Evolutionary conservation across 1,140 invertebrate genomes (phyloP), one percentile per base, ranked within the genome.

Genomic region (Hyles vespertilio): DNA sequence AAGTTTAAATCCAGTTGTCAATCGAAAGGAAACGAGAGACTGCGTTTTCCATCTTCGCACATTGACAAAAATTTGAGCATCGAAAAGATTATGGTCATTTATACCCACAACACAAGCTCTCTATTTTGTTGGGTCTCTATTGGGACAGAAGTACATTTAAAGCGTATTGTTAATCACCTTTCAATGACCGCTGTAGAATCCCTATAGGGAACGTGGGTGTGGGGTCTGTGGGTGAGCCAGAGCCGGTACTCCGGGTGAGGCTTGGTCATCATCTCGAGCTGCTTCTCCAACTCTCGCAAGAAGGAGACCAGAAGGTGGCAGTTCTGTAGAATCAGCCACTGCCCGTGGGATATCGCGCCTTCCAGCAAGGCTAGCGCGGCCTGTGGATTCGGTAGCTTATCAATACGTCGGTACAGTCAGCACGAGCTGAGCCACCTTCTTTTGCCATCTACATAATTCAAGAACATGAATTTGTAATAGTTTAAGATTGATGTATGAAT

Each of bases 241-340:
- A 98, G 87, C n/a, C 97, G 89, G 82, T 98, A 98, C 80, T 97
- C 95, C 0, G 95, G 94, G 91, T 98, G 95, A 0, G 95, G 95
- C 69, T 94, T 94, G 48, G 87, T 91, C 56, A 96, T 91, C 68
- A 93, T 91, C 67, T 97, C 96, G 46, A 98, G 80, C 61, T 93
- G 90, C 76, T 97, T 97, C 80, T 98, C 96, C 49, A 98, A 82
- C 48, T 93, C 92, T 32, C 91, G 91, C 0, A 96, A 91, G 89
- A 97, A 98, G n/a, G 90, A 89, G 0, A 96, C 89, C 5, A 97
- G 80, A 55, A 98, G 89, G 79, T 98, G 96, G 66, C 96, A 97
- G 81, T 98, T 98, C 89, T 97, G 96, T 32, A 97, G 89, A 91
- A 97, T 95, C 12, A 98, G 79, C 97, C 96, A 98, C 70, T 95